A percentile compares a stretch with the other conserved stretches of the same genome.
These are phyloP conservation scores for Aricia agestis DNA, from an alignment of 1,140 invertebrate species.

Conservation along the genomic window DNA sequence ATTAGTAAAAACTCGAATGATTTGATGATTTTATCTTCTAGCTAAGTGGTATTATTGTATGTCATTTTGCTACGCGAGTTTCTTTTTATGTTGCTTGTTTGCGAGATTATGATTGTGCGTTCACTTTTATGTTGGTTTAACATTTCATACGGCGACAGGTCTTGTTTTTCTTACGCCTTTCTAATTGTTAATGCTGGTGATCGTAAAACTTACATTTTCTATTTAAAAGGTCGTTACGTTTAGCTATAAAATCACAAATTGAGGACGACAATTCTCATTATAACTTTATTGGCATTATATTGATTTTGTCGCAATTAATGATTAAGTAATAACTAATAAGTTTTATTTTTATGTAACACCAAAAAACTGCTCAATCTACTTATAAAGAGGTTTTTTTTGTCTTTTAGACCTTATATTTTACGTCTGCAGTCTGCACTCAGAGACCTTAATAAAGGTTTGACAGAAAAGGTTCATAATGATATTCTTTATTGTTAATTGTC, in stretches of 20 bases:
- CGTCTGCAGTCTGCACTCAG: too few relatives aligned
- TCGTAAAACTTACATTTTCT: not conserved
- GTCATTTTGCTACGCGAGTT: conserved; percentile 13
- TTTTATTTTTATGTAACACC: too few relatives aligned
- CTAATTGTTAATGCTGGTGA: conserved; percentile 5
- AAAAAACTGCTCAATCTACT: too few relatives aligned
- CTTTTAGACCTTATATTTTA: too few relatives aligned
- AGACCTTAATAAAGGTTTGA: too few relatives aligned
- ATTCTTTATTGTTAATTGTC: too few relatives aligned
- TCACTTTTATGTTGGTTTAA: conserved; percentile 1
- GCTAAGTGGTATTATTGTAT: not conserved
- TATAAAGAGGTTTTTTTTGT: too few relatives aligned
- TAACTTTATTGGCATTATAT: not conserved
- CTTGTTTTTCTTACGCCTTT: not conserved
- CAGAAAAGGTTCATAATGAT: too few relatives aligned
- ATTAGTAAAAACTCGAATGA: not conserved
- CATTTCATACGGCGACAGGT: not conserved
- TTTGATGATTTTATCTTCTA: not conserved
- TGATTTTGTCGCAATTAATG: not conserved
- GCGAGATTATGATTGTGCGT: conserved; percentile 6
- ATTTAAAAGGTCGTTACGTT: not conserved
- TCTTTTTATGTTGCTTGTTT: not conserved
- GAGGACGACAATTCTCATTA: not conserved
- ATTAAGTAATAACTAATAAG: too few relatives aligned
- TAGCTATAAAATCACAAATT: not conserved